Percentiles rank a stretch among this genome's conserved stretches.
Evolutionary conservation across 2,113 vertebrate genomes (phyloP).

Genomic region (Barnardius zonarius): DNA sequence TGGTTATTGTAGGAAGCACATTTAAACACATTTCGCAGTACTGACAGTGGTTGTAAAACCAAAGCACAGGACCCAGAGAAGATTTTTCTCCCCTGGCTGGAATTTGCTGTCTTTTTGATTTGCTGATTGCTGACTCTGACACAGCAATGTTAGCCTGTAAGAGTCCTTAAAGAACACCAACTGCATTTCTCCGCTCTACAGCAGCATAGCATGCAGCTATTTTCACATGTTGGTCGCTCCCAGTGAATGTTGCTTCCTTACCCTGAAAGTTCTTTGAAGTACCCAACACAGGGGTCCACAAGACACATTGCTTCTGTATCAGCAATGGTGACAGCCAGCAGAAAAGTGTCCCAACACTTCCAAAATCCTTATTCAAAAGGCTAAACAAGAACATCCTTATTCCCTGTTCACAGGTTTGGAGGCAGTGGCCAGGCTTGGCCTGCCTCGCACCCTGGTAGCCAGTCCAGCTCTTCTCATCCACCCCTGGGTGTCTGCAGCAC

Average conservation of each 20-base stretch:
- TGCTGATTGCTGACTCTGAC: not conserved
- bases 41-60: not conserved
- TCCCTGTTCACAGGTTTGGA: not conserved
- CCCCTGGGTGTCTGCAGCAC: not conserved
- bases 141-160: not conserved
- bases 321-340: not conserved
- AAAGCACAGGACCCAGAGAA: not conserved
- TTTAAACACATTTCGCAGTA: not conserved
- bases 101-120: not conserved
- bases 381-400: accelerated
- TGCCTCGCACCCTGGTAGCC: not conserved
- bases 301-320: not conserved
- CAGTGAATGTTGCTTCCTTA: not conserved
- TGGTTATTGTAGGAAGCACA: not conserved
- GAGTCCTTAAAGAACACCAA: not conserved
- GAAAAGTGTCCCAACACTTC: not conserved
- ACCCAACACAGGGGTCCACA: not conserved
- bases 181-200: not conserved
- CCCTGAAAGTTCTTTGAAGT: not conserved
- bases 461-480: not conserved
- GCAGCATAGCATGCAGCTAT: not conserved
- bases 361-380: not conserved
- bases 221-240: not conserved
- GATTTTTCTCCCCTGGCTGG: not conserved
- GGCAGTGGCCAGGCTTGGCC: accelerated